Evolutionary conservation across 2,888 invertebrate genomes (phyloP).

Genomic region (Netelia inedita): DNA sequence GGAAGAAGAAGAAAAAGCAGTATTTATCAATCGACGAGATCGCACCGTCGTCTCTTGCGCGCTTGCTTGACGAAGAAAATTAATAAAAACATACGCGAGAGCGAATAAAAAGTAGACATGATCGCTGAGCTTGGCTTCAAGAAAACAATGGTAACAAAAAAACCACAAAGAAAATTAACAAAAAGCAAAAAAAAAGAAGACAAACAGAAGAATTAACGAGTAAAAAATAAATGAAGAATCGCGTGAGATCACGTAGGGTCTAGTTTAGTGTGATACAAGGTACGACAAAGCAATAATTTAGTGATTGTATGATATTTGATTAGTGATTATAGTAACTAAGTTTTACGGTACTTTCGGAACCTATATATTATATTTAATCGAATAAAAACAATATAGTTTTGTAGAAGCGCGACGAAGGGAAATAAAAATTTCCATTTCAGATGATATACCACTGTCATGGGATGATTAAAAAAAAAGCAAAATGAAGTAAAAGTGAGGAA

Average conservation of each 20-base stretch:
- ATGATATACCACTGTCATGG: conserved; percentile 74
- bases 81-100: conserved; percentile 14
- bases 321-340: conserved; percentile 82
- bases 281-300: conserved; percentile 85
- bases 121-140: conserved; percentile 72
- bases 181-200: conserved; percentile 53
- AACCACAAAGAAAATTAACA: conserved; percentile 68
- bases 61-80: conserved; percentile 53
- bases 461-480: conserved; percentile 69
- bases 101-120: conserved; percentile 55
- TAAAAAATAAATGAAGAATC: conserved; percentile 66
- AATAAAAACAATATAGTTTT: conserved; percentile 85
- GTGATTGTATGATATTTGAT: conserved; percentile 84
- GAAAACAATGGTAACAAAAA: conserved; percentile 48
- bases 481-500: conserved; percentile 30
- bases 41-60: conserved; percentile 39
- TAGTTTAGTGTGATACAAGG: conserved; percentile 85
- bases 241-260: conserved; percentile 76
- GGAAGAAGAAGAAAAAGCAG: conserved; percentile 35
- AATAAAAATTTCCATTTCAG: conserved; percentile 65
- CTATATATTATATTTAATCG: conserved; percentile 81
- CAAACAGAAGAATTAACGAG: conserved; percentile 65
- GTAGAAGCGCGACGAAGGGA: conserved; percentile 77
- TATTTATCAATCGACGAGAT: conserved; percentile 67
- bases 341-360: conserved; percentile 82